Base-by-base conservation (phyloP, 2,113 vertebrate genomes). In the Donacobius atricapilla region DNA sequence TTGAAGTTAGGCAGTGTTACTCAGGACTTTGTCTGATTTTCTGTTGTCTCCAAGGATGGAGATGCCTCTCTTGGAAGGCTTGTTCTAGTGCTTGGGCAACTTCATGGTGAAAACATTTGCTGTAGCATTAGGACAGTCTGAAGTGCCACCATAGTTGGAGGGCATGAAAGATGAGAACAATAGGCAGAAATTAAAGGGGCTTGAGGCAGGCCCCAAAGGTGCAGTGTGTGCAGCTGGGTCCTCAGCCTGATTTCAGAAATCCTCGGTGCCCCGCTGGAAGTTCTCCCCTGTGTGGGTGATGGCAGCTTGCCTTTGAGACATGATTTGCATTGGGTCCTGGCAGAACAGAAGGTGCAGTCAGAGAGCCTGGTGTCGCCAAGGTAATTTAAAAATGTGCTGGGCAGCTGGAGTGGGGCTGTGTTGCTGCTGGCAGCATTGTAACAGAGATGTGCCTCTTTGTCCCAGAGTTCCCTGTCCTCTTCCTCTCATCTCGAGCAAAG, bases 401-500 rank as follows among this genome's bases (percentile, higher is more conserved):
- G 92, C 90, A 95, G 61, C 66, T 53, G 75, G 84, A 81, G 58
- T 3, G 3, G 25, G 83, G 94, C 50, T 48, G 19, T 65, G 53
- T 85, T 94, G 88, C 91, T 90, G 66, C 57, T 69, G 39, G 87
- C 39, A 11, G 83, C 91, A 40, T 24, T 94, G 72, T 90, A 63
- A 40, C 70, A 71, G 71, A 47, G 76, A 89, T 91, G 83, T 87
- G 68, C 83, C 69, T 94, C 77, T 91, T 91, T 68, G 44, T 89
- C 92, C 82, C 92, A 94, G 72, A 81, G 88, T 96, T 86, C 81
- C 66, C 53, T 0, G 12, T 89, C 90, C 80, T 93, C 80, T 91
- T 87, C 71, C 57, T 87, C 84, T 96, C 82, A 68, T 76, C 89
- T 94, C 75, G 40, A 37, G 89, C 78, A 71, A 95, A 89, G 94